A percentile compares a stretch with the other conserved stretches of the same genome.
Conservation (phyloP, 2,113 vertebrate species). For the Ranitomeya imitator region DNA sequence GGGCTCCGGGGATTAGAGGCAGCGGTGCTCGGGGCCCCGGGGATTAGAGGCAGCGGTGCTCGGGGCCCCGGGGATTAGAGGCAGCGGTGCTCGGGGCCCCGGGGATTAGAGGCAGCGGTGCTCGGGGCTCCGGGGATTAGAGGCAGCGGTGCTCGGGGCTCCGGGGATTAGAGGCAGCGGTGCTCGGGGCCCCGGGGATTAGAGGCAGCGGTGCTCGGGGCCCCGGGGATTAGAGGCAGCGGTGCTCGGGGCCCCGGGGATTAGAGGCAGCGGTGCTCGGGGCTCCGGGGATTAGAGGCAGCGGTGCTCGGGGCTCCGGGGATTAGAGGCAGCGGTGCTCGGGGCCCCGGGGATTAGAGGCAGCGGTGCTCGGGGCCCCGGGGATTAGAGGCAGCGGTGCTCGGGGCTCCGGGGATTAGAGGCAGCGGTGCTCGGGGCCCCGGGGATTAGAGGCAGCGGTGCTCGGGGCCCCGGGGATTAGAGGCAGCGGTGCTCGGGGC, state of each 20-base stretch:
- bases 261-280: neutral
- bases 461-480: neutral
- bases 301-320: neutral
- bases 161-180: neutral
- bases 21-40: neutral
- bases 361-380: neutral
- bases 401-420: neutral
- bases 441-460: neutral
- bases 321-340: neutral
- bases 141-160: neutral
- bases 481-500: neutral
- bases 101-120: neutral
- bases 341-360: neutral
- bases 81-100: neutral
- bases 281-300: neutral
- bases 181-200: neutral
- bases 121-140: neutral
- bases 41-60: neutral
- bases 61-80: neutral
- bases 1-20: neutral
- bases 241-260: neutral
- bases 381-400: neutral
- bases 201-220: neutral
- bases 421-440: neutral
- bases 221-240: neutral